Conservation (phyloP, 2,797 vertebrate species). For the Florisuga fusca region DNA sequence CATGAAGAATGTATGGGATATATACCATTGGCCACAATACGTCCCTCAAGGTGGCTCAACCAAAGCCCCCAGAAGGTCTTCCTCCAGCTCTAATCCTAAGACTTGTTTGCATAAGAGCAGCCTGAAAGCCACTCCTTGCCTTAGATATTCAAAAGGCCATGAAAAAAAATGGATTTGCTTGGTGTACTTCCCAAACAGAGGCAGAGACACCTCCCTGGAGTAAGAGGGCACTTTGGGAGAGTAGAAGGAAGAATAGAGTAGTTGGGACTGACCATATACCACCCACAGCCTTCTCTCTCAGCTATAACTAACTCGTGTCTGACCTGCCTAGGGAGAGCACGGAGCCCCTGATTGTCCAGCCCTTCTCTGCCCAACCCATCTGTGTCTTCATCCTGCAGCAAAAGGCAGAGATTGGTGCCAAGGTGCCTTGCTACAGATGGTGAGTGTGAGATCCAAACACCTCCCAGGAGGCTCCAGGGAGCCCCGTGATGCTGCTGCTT, state of each 20-base stretch:
- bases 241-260: background rate
- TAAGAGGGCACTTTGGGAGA: background rate
- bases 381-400: background rate
- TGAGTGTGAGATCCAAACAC: fast-evolving
- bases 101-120: background rate
- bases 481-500: background rate
- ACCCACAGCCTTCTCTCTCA: background rate
- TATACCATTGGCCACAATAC: background rate
- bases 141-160: background rate
- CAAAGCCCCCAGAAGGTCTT: background rate
- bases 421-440: too few relatives aligned
- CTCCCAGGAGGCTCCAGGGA: background rate
- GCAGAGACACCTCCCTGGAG: background rate
- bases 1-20: background rate
- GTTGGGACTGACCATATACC: background rate
- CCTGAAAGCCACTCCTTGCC: background rate
- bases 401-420: background rate
- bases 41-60: background rate
- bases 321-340: background rate
- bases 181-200: background rate
- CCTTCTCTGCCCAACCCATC: background rate
- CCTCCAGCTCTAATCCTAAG: background rate
- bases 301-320: background rate
- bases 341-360: background rate
- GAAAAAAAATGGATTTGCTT: background rate